Conservation (phyloP, 2,888 invertebrate genomes). For the Pterobdella sp. region DNA sequence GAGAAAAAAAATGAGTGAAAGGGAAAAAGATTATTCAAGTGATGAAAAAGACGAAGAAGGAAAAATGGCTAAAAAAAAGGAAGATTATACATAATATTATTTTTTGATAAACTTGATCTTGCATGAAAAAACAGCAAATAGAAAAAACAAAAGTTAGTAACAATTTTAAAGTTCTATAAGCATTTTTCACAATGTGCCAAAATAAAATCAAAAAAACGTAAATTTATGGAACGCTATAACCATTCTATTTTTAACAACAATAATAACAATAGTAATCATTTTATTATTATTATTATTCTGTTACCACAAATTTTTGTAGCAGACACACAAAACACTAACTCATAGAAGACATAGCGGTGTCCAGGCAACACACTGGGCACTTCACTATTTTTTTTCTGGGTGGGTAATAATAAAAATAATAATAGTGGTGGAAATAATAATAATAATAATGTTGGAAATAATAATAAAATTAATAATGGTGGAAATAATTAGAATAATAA, state of each 20-base stretch:
- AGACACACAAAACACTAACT: neutral
- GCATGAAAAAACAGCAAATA: too few species aligned
- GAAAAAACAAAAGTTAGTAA: too few species aligned
- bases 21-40: neutral
- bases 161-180: too few species aligned
- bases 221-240: too few species aligned
- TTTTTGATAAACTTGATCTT: too few species aligned
- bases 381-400: neutral
- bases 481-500: neutral
- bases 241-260: too few species aligned
- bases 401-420: neutral
- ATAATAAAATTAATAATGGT: neutral
- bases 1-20: neutral
- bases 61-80: neutral
- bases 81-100: neutral
- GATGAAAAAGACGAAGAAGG: neutral
- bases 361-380: conserved; percentile 24
- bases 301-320: too few species aligned
- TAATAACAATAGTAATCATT: too few species aligned
- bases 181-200: too few species aligned
- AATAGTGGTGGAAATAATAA: neutral
- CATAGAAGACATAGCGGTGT: neutral
- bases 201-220: too few species aligned
- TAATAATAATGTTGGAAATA: neutral
- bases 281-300: too few species aligned